Conservation (phyloP, 1,140 invertebrate genomes). For the Drosophila micromelanica region DNA sequence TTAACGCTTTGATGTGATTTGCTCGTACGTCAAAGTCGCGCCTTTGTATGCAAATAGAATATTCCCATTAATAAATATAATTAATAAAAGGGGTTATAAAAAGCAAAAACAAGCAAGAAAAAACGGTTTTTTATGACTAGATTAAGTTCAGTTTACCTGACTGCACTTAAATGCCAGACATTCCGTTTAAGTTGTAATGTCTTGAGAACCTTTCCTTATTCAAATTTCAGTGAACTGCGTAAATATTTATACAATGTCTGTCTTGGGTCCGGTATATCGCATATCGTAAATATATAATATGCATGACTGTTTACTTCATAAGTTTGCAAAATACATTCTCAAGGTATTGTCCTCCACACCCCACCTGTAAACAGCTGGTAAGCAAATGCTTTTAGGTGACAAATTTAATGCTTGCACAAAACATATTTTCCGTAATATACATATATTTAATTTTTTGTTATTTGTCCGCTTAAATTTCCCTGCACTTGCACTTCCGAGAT, state of each 20-base stretch:
- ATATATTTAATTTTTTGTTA: slow-evolving; percentile 10
- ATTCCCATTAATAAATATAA: slow-evolving; percentile 21
- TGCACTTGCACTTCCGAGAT: slow-evolving; percentile 72
- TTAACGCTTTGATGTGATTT: slow-evolving; percentile 51
- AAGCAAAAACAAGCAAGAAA: not conserved
- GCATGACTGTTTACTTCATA: slow-evolving; percentile 51
- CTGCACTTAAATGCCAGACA: slow-evolving; percentile 1
- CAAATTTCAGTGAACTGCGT: slow-evolving; percentile 58
- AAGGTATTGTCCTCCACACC: slow-evolving; percentile 13
- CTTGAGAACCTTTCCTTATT: slow-evolving; percentile 33
- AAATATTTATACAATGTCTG: slow-evolving; percentile 51
- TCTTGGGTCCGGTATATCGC: not conserved
- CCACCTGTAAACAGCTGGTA: slow-evolving; percentile 27
- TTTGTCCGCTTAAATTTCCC: slow-evolving; percentile 36
- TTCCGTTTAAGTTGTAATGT: not conserved
- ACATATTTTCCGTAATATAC: slow-evolving; percentile 29
- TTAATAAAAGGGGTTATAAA: slow-evolving; percentile 9
- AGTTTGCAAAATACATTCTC: slow-evolving; percentile 37
- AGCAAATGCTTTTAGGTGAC: slow-evolving; percentile 56
- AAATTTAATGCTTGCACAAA: slow-evolving; percentile 40
- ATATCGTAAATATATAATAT: slow-evolving; percentile 14
- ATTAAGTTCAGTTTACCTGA: slow-evolving; percentile 12
- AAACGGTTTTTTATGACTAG: slow-evolving; percentile 6
- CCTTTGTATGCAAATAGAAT: slow-evolving; percentile 69
- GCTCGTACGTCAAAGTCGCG: slow-evolving; percentile 24